Conservation (phyloP, 1,140 invertebrate genomes). For the Solen grandis region DNA sequence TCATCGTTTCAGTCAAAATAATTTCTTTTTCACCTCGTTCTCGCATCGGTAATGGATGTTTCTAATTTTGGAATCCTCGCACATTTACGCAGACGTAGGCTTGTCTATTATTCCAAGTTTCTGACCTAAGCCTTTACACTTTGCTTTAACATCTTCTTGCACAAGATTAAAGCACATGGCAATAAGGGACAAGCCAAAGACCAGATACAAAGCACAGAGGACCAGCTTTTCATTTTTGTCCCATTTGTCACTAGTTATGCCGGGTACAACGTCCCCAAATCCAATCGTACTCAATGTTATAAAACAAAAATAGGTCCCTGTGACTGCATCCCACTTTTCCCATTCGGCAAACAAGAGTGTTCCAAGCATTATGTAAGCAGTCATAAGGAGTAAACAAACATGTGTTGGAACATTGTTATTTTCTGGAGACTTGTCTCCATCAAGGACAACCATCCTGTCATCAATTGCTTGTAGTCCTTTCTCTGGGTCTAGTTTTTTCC, state of each 20-base stretch:
- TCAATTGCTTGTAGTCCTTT: conserved; percentile 57
- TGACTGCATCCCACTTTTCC: conserved; percentile 88
- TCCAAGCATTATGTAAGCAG: conserved; percentile 79
- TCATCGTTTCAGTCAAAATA: too few species aligned
- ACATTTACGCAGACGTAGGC: conserved; percentile 26
- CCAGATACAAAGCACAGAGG: conserved; percentile 80
- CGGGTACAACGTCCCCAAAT: conserved; percentile 94
- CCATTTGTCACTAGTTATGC: conserved; percentile 74
- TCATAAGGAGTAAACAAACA: conserved; percentile 77
- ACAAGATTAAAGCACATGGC: conserved; percentile 99
- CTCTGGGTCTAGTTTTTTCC: conserved; percentile 65
- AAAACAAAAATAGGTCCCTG: conserved; percentile 97
- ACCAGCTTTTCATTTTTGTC: conserved; percentile 76
- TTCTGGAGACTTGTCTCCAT: conserved; percentile 68
- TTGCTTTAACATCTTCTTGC: conserved; percentile 92
- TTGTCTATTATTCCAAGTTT: conserved; percentile 75
- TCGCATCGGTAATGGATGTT: too few species aligned
- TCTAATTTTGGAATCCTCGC: too few species aligned
- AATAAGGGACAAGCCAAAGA: conserved; percentile 97
- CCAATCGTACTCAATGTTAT: conserved; percentile 90
- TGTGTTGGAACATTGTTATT: conserved; percentile 74
- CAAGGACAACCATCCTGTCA: conserved; percentile 63
- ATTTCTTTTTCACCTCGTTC: too few species aligned
- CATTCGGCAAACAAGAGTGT: conserved; percentile 79
- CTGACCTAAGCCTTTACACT: conserved; percentile 86